Conservation (phyloP, 1,140 invertebrate species). For the Trichoplusia ni region DNA sequence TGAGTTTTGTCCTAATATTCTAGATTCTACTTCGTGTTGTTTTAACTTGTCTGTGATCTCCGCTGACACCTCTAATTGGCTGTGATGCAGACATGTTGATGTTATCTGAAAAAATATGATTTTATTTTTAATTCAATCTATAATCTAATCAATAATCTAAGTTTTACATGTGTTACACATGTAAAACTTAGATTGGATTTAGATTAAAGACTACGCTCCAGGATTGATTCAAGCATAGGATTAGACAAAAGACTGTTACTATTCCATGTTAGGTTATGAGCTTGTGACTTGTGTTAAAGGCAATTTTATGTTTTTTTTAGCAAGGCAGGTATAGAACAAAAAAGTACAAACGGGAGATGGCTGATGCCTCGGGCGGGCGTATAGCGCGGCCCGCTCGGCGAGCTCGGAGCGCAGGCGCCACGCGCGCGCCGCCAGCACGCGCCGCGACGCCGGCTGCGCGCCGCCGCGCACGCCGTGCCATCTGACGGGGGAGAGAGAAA, state of each 20-base stretch:
- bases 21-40: conserved; percentile 37
- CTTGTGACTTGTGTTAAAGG: too few species aligned
- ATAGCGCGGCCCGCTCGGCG: conserved; percentile 63
- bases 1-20: conserved; percentile 32
- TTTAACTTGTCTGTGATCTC: conserved; percentile 39
- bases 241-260: too few species aligned
- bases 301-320: neutral
- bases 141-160: neutral
- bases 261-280: too few species aligned
- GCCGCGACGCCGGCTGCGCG: conserved; percentile 37
- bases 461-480: conserved; percentile 56
- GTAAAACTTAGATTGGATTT: too few species aligned
- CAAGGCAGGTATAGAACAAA: neutral
- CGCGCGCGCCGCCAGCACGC: conserved; percentile 51
- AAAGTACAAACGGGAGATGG: conserved; percentile 38
- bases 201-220: too few species aligned
- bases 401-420: conserved; percentile 66
- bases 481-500: too few species aligned
- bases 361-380: conserved; percentile 43
- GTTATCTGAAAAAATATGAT: conserved; percentile 54
- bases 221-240: too few species aligned
- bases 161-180: too few species aligned
- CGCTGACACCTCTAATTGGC: conserved; percentile 61
- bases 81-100: conserved; percentile 73
- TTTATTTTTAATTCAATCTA: neutral